Evolutionary conservation across 1,140 invertebrate genomes (phyloP).

Genomic region (Scylla paramamosain): DNA sequence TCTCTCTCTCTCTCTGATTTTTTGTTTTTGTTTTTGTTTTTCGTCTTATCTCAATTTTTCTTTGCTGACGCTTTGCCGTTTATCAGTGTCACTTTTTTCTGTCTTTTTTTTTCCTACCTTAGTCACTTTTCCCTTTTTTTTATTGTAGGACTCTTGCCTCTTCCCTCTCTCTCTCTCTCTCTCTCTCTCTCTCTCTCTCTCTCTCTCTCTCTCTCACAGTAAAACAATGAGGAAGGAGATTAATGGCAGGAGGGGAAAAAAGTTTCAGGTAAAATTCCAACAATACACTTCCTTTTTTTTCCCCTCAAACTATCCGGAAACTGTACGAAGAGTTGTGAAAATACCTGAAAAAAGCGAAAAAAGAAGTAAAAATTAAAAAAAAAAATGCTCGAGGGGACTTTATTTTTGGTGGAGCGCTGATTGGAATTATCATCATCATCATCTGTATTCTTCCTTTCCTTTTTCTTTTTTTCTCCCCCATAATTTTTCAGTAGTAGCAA

Average conservation of each 20-base stretch:
- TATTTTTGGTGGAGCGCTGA: no score
- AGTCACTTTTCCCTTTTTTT: not conserved
- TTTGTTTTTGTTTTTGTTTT: not conserved
- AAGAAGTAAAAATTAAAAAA: no score
- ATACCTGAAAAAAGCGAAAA: not conserved
- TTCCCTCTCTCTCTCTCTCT: no score
- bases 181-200: no score
- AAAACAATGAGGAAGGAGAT: constrained; percentile 21
- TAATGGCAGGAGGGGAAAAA: not conserved
- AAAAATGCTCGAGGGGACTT: no score
- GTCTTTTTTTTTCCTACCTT: not conserved
- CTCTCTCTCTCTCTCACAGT: not conserved
- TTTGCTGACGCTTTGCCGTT: not conserved
- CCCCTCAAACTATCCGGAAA: not conserved
- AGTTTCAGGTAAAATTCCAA: constrained; percentile 23
- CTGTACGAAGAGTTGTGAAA: not conserved
- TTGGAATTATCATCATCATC: no score
- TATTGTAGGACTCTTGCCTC: not conserved
- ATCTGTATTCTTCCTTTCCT: not conserved
- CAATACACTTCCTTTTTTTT: constrained; percentile 5
- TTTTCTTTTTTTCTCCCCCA: not conserved
- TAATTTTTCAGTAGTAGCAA: not conserved
- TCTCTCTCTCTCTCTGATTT: not conserved
- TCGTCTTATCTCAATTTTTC: not conserved
- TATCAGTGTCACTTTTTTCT: not conserved